Evolutionary conservation across 2,113 vertebrate species (phyloP).

Genomic region (Emydura subglobosa): DNA sequence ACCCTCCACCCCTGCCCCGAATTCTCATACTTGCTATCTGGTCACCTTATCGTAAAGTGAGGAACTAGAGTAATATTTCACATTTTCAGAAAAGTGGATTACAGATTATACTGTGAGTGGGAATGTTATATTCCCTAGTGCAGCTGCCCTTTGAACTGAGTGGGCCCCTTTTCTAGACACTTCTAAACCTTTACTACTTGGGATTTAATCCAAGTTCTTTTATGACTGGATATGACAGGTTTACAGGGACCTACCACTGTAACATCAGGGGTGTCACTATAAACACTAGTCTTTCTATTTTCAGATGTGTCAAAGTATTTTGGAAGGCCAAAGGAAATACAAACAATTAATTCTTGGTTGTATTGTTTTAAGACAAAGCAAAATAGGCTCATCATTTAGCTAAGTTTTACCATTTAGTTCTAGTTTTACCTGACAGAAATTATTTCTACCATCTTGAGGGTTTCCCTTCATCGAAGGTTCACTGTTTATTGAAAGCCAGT

Average conservation of each 20-base stretch:
- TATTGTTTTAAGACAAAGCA: no score
- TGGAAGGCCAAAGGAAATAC: not conserved
- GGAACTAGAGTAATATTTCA: not conserved
- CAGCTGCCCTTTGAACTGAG: not conserved
- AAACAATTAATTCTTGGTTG: not conserved
- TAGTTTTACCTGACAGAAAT: not conserved
- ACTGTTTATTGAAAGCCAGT: not conserved
- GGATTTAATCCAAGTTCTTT: not conserved
- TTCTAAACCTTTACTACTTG: not conserved
- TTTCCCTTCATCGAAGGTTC: not conserved
- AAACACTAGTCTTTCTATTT: not conserved
- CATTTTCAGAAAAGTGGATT: not conserved
- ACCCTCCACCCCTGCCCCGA: no score
- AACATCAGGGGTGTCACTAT: not conserved
- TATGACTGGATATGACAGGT: not conserved
- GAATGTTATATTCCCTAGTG: not conserved
- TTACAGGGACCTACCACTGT: not conserved
- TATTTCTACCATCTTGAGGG: not conserved
- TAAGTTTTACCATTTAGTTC: not conserved
- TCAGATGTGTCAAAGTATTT: not conserved
- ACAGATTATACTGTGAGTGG: not conserved
- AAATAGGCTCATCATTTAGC: not conserved
- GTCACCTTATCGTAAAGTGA: not conserved
- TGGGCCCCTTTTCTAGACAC: not conserved
- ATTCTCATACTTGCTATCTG: no score